Percentiles rank a stretch among this genome's conserved stretches.
phyloP scores from a whole-genome alignment of 2,113 vertebrate species.

The Paradoxurus hermaphroditus region DNA sequence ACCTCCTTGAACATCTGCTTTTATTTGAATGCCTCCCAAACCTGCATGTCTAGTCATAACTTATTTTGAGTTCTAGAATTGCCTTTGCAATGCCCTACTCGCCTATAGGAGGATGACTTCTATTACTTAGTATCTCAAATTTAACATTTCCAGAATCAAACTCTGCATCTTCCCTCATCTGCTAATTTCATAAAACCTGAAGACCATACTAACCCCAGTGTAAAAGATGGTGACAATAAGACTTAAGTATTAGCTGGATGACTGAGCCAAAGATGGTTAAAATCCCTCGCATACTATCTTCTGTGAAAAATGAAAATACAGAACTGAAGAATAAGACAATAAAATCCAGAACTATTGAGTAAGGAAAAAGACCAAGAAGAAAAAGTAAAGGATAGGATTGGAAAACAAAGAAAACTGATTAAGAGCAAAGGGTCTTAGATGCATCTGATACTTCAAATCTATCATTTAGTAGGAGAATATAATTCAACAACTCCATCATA shows the following conservation, averaged over 20 bases:
- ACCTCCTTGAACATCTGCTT: neutral
- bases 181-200: neutral
- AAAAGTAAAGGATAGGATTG: neutral
- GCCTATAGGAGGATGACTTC: neutral
- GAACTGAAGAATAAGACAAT: neutral
- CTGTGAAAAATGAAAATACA: neutral
- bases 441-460: neutral
- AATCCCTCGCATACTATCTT: neutral
- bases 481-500: neutral
- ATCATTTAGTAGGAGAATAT: neutral
- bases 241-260: neutral
- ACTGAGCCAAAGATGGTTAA: neutral
- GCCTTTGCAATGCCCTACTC: neutral
- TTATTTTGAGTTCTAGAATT: neutral
- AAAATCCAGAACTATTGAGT: neutral
- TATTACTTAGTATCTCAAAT: neutral
- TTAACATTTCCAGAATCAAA: conserved; percentile 26
- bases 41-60: neutral
- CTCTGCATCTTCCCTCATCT: neutral
- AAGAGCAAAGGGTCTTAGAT: neutral
- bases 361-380: neutral
- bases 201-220: neutral
- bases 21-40: neutral
- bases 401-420: neutral
- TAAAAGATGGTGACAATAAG: neutral